phyloP scores from a whole-genome alignment of 1,140 invertebrate genomes.

The Theocolax elegans region DNA sequence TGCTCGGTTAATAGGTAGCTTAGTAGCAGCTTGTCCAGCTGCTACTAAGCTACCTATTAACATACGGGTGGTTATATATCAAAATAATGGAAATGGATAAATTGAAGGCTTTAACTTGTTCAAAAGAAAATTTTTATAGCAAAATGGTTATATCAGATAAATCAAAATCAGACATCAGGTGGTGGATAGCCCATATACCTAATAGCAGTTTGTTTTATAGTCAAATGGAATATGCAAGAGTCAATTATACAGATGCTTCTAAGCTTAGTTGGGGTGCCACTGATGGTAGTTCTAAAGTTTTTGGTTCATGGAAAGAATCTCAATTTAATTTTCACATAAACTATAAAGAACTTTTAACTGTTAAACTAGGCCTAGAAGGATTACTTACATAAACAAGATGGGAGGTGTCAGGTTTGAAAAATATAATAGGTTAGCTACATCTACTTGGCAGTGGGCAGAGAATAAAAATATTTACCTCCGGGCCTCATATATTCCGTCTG shows the following conservation, averaged over 20 bases:
- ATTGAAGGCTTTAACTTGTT: slow-evolving; percentile 33
- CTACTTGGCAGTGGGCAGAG: slow-evolving; percentile 51
- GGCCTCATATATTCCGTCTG: slow-evolving; percentile 48
- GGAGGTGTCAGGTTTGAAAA: slow-evolving; percentile 35
- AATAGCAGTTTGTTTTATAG: slow-evolving; percentile 13
- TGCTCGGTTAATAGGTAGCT: neutral
- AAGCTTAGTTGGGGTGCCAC: slow-evolving; percentile 52
- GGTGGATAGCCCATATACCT: slow-evolving; percentile 32
- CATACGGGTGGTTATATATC: neutral
- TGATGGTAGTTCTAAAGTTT: slow-evolving; percentile 25
- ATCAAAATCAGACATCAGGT: slow-evolving; percentile 18
- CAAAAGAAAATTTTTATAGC: slow-evolving; percentile 33
- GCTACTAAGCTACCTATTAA: too few relatives aligned
- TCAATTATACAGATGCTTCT: slow-evolving; percentile 59
- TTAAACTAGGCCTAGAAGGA: too few relatives aligned
- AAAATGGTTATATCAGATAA: neutral
- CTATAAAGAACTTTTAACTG: too few relatives aligned
- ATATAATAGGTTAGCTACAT: slow-evolving; percentile 33
- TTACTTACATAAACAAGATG: too few relatives aligned
- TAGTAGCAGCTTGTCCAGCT: slow-evolving; percentile 15
- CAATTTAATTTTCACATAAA: slow-evolving; percentile 42
- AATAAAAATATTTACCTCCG: slow-evolving; percentile 37
- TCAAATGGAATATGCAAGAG: slow-evolving; percentile 41
- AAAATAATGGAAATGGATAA: slow-evolving; percentile 6
- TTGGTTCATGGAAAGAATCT: slow-evolving; percentile 49